phyloP scores from a whole-genome alignment of 1,140 invertebrate species.

The Anagrus nilaparvatae region DNA sequence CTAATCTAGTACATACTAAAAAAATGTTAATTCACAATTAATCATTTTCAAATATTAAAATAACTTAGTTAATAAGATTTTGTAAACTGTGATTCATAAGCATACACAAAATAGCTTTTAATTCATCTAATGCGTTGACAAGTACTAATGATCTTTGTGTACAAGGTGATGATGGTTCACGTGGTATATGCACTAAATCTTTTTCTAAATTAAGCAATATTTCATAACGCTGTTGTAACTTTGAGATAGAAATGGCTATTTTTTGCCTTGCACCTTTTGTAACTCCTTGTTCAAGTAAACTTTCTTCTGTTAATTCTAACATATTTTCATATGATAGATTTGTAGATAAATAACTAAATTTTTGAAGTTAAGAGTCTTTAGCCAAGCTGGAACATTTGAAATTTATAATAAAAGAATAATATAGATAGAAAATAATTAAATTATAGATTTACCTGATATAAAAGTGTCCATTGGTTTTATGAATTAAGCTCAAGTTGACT shows the following conservation, averaged over 20 bases:
- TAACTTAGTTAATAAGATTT: slow-evolving; percentile 28
- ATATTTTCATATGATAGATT: slow-evolving; percentile 91
- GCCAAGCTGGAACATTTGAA: slow-evolving; percentile 55
- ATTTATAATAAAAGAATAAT: slow-evolving; percentile 4
- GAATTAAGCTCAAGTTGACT: no score
- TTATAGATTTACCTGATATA: no score
- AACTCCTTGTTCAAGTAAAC: slow-evolving; percentile 66
- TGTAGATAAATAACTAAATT: slow-evolving; percentile 84
- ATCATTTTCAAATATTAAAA: slow-evolving; percentile 1
- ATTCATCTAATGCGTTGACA: slow-evolving; percentile 48
- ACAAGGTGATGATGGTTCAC: slow-evolving; percentile 32
- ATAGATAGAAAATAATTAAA: background rate
- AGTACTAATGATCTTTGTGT: slow-evolving; percentile 48
- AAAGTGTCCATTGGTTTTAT: no score
- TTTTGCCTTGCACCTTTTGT: slow-evolving; percentile 95
- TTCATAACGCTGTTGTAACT: slow-evolving; percentile 69
- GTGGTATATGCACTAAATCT: slow-evolving; percentile 45
- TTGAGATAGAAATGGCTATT: slow-evolving; percentile 78
- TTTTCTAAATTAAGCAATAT: slow-evolving; percentile 58
- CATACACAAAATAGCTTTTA: slow-evolving; percentile 52
- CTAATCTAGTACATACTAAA: slow-evolving; percentile 59
- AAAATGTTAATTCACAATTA: slow-evolving; percentile 11
- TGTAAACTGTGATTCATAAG: slow-evolving; percentile 51
- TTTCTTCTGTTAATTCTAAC: slow-evolving; percentile 78
- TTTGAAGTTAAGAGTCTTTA: slow-evolving; percentile 87